These are phyloP conservation scores for Eueides isabella DNA, from an alignment of 1,140 invertebrate species.

Conservation along the genomic window DNA sequence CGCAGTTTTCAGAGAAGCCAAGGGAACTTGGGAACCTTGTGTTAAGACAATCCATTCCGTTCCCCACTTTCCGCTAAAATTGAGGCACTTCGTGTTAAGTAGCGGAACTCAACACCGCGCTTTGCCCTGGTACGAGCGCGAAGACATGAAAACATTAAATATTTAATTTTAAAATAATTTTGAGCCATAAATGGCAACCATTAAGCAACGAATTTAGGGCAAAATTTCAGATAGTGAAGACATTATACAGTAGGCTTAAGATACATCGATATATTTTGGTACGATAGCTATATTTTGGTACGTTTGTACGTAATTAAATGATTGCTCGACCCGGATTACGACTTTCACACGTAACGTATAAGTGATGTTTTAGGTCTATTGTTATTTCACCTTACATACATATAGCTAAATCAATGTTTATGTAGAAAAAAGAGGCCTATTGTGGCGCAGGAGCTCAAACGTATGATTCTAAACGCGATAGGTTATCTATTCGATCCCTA, in stretches of 20 bases:
- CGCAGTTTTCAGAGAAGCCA: too few relatives aligned
- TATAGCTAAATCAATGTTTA: not conserved
- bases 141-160: not conserved
- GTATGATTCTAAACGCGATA: too few relatives aligned
- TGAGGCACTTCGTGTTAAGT: too few relatives aligned
- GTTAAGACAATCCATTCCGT: too few relatives aligned
- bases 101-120: too few relatives aligned
- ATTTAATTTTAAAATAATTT: not conserved
- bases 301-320: slow-evolving; percentile 4
- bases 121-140: too few relatives aligned
- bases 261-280: not conserved
- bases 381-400: not conserved
- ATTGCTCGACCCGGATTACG: not conserved
- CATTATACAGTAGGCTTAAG: slow-evolving; percentile 4
- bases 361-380: not conserved
- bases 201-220: not conserved
- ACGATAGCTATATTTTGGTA: not conserved
- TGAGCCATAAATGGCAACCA: not conserved
- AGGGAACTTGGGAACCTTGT: too few relatives aligned
- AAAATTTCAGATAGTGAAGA: not conserved
- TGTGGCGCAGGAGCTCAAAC: too few relatives aligned
- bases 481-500: too few relatives aligned
- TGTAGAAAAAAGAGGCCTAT: not conserved
- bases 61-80: too few relatives aligned
- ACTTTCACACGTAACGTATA: not conserved